phyloP scores from a whole-genome alignment of 2,113 vertebrate species.

The Numenius arquata region DNA sequence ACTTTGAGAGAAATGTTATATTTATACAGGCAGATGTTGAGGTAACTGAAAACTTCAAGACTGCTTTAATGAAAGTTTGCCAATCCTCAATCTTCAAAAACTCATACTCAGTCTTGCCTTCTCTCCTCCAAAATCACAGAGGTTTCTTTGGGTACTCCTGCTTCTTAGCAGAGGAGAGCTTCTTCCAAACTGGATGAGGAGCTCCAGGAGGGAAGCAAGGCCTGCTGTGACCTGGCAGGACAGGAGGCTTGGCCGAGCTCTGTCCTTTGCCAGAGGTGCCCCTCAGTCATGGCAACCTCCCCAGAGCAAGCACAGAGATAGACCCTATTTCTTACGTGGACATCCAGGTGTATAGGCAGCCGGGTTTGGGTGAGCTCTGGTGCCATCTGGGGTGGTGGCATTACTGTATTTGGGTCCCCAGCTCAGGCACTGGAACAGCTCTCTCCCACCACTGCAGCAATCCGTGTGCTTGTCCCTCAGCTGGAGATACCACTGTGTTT shows the following conservation, averaged over 20 bases:
- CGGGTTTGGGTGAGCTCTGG: neutral
- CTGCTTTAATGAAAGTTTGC: neutral
- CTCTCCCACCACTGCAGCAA: neutral
- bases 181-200: neutral
- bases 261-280: neutral
- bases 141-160: neutral
- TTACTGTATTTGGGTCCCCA: neutral
- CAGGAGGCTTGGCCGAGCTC: neutral
- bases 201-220: neutral
- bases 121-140: neutral
- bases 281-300: neutral
- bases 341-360: neutral
- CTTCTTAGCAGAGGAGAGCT: neutral
- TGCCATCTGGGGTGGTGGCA: neutral
- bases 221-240: neutral
- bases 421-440: neutral
- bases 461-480: fast-evolving
- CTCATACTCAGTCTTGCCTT: neutral
- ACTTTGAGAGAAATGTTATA: constrained; percentile 15
- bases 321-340: fast-evolving
- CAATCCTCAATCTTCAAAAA: neutral
- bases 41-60: neutral
- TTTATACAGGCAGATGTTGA: constrained; percentile 25
- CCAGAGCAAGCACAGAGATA: neutral
- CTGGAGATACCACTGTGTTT: neutral